Percentiles rank a stretch among this genome's conserved stretches.
These are phyloP conservation scores for Flexamia atlantica DNA, from an alignment of 2,888 invertebrate genomes.

Conservation along the genomic window DNA sequence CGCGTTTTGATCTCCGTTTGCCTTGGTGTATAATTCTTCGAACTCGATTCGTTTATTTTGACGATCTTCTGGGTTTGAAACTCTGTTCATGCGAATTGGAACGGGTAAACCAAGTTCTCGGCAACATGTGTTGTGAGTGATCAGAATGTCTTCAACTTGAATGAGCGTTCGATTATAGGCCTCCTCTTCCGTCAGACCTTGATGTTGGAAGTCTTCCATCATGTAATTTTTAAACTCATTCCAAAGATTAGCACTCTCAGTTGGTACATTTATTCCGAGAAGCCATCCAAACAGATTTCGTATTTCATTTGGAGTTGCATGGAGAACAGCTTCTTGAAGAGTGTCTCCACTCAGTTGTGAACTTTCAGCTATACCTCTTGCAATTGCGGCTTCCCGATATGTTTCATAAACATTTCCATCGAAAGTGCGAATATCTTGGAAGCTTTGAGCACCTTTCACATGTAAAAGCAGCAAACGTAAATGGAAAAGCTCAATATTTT, in stretches of 20 bases:
- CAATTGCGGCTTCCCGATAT: not conserved
- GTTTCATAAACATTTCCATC: not conserved
- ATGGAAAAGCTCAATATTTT: not conserved
- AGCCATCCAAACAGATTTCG: not conserved
- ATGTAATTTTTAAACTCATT: not conserved
- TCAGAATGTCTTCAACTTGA: not conserved
- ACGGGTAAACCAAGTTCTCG: not conserved
- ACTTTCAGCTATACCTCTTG: not conserved
- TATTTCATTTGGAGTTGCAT: not conserved
- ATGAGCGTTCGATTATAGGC: not conserved
- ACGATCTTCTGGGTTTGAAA: not conserved
- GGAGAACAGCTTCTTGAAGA: not conserved
- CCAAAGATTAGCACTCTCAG: not conserved
- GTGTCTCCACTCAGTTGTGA: not conserved
- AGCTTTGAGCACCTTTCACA: not conserved
- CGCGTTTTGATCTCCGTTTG: not conserved
- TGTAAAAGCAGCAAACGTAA: not conserved
- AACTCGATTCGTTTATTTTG: not conserved
- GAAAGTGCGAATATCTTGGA: not conserved
- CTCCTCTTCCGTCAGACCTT: not conserved
- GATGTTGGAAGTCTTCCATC: not conserved
- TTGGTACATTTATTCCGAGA: not conserved
- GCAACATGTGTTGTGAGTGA: not conserved
- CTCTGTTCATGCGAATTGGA: not conserved
- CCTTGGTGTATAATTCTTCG: not conserved